Conservation (phyloP, 2,888 invertebrate species). For the Zele albiditarsus region DNA sequence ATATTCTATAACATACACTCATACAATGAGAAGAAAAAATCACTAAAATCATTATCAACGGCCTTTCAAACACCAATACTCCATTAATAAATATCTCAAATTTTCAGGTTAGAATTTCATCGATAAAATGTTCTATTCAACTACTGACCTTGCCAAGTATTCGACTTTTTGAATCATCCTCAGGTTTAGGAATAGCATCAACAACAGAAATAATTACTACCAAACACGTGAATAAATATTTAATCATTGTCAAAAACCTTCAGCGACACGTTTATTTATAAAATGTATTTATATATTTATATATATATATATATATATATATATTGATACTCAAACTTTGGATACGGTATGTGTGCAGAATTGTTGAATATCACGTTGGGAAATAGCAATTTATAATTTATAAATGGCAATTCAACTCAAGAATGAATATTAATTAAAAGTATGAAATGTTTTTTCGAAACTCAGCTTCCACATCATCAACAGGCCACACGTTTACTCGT, state of each 20-base stretch:
- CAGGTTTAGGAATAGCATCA: slow-evolving; percentile 82
- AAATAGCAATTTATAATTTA: no score
- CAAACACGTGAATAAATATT: slow-evolving; percentile 21
- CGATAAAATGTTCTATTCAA: neutral
- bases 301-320: neutral
- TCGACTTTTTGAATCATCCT: slow-evolving; percentile 77
- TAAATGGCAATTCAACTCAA: neutral
- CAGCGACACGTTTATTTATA: neutral
- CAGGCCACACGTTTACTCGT: neutral
- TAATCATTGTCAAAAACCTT: slow-evolving; percentile 15
- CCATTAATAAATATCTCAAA: neutral
- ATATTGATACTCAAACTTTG: neutral
- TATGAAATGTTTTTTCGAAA: slow-evolving; percentile 25
- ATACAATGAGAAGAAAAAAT: no score
- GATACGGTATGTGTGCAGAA: neutral
- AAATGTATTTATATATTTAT: neutral
- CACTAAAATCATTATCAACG: no score
- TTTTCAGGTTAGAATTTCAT: slow-evolving; percentile 7
- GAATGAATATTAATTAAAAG: neutral
- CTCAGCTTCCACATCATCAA: slow-evolving; percentile 51
- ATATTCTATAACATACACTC: no score
- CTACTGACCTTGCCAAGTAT: slow-evolving; percentile 75
- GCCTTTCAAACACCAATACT: neutral
- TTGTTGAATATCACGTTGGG: no score
- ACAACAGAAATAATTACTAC: slow-evolving; percentile 56